Base-by-base conservation (phyloP, 2,888 invertebrate genomes). In the Sacculina carcini region DNA sequence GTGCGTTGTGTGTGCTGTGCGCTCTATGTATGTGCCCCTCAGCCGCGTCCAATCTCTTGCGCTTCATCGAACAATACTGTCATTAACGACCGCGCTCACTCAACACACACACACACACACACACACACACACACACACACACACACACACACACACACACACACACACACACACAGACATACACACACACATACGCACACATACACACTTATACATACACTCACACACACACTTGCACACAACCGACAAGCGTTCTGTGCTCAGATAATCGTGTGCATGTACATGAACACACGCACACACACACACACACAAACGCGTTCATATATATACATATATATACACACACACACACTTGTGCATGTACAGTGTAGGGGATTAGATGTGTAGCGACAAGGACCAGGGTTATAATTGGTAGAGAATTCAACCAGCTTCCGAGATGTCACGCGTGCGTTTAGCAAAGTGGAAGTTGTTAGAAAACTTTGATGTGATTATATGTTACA, bases 71-170 rank as follows among this genome's bases (percentile, higher is more conserved):
- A 14, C 23, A 42, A 42, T 19, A 7, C 42, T 23, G 23, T 10
- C 42, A 42, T 24, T 23, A 19, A 42, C 7, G 24, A 5, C 19
- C n/a, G 12, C 2, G 24, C 21, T 10, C 2, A 44, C 10, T 23
- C n/a, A n/a, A n/a, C n/a, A n/a, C n/a, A n/a, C n/a, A n/a, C n/a
- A n/a, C n/a, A n/a, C n/a, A n/a, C n/a, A 44, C n/a, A 44, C n/a
- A 42, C 21, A 14, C n/a, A 10, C n/a, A 42, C n/a, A 42, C n/a
- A 42, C n/a, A 42, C n/a, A 42, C 42, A 42, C 42, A 42, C 42
- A 42, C 42, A 4, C n/a, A 14, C 42, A 4, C 42, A 50, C 38
- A 38, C 24, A 38, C 24, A 38, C 50, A 24, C 24, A 38, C 38
- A 50, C 5, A 38, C 14, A 50, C 23, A 38, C 21, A 38, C 23